Base-by-base conservation (phyloP, 2,797 vertebrate species). In the Spondyliosoma cantharus region DNA sequence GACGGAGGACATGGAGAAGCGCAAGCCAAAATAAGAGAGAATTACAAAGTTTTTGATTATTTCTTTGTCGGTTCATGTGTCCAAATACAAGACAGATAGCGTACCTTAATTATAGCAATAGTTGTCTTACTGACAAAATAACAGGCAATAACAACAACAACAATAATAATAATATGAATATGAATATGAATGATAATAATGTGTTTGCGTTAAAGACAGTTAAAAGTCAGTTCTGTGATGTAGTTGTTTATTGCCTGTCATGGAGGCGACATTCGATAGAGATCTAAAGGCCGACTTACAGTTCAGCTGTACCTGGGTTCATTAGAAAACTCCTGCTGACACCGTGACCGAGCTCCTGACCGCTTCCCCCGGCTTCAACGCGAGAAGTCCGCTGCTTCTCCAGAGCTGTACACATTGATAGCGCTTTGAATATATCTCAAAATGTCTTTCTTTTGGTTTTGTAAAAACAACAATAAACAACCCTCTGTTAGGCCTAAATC, bases 331-430 rank as follows among this genome's bases (percentile, higher is more conserved):
- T 9, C 32, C 32, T 8, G 32, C 32, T 42, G 43, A 62, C 71
- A 29, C 37, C 2, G 24, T 50, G 65, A 22, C 65, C 52, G 76
- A 53, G 69, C 79, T 15, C 8, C 48, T 37, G 58, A 65, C 63
- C 68, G 49, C 74, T 13, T 14, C 20, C 14, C 25, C 29, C 49
- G 37, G 62, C 24, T 71, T 50, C 42, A 1, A 5, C 15, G 16
- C 43, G 7, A 32, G 22, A 17, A 24, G 46, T 56, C 76, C 32
- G 53, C 66, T 17, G 49, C 4, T 1, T 27, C 37, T 59, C 25
- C 8, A 37, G 8, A 37, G 37, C 8, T 9, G 37, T 37, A 5
- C 29, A 29, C 29, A 5, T 29, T 29, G 29, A 37, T 37, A 37
- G 37, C 37, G 37, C 37, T 37, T 9, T 37, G 37, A 37, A 37